phyloP scores from a whole-genome alignment of 2,888 invertebrate species.

The Amorpha juglandis region DNA sequence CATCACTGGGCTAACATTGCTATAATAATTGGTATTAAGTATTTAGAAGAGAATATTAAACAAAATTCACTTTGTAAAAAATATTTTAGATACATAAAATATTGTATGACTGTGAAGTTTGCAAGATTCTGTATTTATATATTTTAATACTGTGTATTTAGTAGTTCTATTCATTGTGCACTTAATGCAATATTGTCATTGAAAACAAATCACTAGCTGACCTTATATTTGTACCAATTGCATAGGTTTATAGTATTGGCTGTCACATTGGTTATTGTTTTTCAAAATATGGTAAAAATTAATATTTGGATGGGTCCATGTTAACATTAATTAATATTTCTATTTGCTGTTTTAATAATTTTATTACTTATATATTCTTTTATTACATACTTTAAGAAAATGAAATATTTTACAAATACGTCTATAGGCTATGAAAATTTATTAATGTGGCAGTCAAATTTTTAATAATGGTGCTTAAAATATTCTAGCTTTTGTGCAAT shows the following conservation, averaged over 20 bases:
- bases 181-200: too few species aligned
- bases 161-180: too few species aligned
- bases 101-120: too few species aligned
- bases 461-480: constrained; percentile 27
- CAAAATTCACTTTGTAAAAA: too few species aligned
- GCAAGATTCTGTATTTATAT: too few species aligned
- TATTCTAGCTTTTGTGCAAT: constrained; percentile 26
- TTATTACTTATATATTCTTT: background rate
- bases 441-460: constrained; percentile 4
- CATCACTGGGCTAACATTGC: too few species aligned
- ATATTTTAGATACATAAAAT: too few species aligned
- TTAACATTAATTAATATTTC: background rate
- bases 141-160: too few species aligned
- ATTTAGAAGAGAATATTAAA: too few species aligned
- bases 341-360: background rate
- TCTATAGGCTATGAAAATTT: background rate
- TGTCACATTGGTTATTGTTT: background rate
- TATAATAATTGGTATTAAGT: too few species aligned
- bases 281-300: background rate
- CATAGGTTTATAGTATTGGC: background rate
- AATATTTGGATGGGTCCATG: background rate
- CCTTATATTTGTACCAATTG: background rate
- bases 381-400: background rate
- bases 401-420: background rate
- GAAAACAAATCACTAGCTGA: too few species aligned